Evolutionary conservation across 2,113 vertebrate genomes (phyloP), one percentile per base, ranked within the genome.

Genomic region (Donacobius atricapilla): DNA sequence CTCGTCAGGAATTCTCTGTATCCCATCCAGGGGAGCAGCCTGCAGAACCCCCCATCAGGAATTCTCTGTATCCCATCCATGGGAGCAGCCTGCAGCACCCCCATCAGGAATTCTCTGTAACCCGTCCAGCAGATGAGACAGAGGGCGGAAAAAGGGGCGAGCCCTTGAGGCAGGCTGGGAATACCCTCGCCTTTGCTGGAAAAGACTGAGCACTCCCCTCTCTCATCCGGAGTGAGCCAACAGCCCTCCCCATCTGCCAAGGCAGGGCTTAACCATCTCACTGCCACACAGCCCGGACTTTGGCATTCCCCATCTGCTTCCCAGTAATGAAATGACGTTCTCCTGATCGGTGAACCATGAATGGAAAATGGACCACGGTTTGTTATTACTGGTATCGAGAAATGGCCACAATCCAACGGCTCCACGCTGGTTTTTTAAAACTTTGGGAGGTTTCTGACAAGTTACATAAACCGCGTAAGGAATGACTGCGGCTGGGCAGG

Each of bases 131-230:
- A 57, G 77, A 71, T 16, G 10, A 57, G 93, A 83, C 56, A 37
- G 82, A 44, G 82, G 70, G 72, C 1, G 50, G 86, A 80, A 71
- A 56, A 73, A 61, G 73, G 81, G 89, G 53, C 16, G 61, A 92
- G 87, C 70, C 87, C 61, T 45, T 16, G 18, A 63, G 60, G 13
- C 61, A 27, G 77, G 73, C 92, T 70, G 92, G 95, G 95, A 95
- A 95, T 90, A 89, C 86, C 93, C 94, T 83, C 2, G 61, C 53
- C 88, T 91, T 44, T 69, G 92, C 93, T 91, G 95, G 91, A 93
- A 91, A 7, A 89, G 31, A 25, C 83, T 23, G 13, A 48, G 66
- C 4, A 1, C 65, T 88, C 80, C 93, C 6, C 0, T 42, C 85
- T 83, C 78, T 17, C 51, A 28, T 35, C 71, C 17, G 17, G 12